A percentile compares a stretch with the other conserved stretches of the same genome.
Evolutionary conservation across 2,888 invertebrate species (phyloP).

Genomic region (Drosophila villosipedis): DNA sequence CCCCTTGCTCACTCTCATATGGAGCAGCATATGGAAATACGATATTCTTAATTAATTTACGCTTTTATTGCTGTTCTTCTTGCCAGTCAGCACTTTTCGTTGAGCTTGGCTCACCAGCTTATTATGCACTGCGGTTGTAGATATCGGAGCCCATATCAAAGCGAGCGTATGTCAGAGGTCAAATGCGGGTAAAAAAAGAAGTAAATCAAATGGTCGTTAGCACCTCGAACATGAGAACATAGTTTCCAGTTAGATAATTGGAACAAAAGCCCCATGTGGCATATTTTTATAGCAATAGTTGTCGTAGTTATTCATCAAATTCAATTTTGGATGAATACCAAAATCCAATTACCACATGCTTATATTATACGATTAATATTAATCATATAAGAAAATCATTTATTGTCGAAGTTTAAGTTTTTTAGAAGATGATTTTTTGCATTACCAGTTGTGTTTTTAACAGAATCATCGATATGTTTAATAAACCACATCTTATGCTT

Average conservation of each 20-base stretch:
- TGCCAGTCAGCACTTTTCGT: constrained; percentile 51
- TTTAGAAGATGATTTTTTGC: background rate
- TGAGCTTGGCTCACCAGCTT: constrained; percentile 16
- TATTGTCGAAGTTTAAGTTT: background rate
- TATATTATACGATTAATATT: background rate
- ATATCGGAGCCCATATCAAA: constrained; percentile 61
- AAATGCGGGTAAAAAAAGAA: constrained; percentile 23
- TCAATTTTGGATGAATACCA: background rate
- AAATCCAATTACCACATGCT: background rate
- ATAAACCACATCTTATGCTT: background rate
- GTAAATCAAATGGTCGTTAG: constrained; percentile 66
- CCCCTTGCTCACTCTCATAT: constrained; percentile 1
- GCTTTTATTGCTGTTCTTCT: constrained; percentile 62
- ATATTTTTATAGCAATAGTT: background rate
- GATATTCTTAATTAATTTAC: constrained; percentile 79
- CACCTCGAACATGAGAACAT: constrained; percentile 7
- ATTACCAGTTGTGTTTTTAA: background rate
- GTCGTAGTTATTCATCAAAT: background rate
- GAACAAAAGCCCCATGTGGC: background rate
- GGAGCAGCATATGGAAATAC: constrained; percentile 65
- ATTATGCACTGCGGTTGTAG: constrained; percentile 28
- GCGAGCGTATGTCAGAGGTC: constrained; percentile 57
- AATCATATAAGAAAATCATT: background rate
- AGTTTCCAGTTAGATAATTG: background rate
- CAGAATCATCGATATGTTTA: background rate